These are phyloP conservation scores for Pheucticus melanocephalus DNA, from an alignment of 2,113 vertebrate genomes.

Conservation along the genomic window DNA sequence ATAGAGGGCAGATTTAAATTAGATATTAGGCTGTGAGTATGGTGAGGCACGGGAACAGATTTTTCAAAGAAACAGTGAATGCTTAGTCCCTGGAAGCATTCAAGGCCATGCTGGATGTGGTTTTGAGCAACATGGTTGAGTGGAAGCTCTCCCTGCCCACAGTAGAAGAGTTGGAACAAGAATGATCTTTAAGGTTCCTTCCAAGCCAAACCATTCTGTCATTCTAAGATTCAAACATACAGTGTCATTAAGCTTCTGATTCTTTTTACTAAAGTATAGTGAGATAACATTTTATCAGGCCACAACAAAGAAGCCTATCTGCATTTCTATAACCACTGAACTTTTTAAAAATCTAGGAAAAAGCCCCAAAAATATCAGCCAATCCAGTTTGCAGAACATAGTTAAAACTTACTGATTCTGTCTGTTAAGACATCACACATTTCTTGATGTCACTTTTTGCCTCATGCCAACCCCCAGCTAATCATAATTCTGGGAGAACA, in stretches of 20 bases:
- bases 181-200: background rate
- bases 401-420: background rate
- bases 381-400: background rate
- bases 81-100: background rate
- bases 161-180: background rate
- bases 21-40: background rate
- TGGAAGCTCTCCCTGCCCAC: background rate
- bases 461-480: background rate
- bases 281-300: background rate
- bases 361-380: background rate
- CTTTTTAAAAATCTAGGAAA: background rate
- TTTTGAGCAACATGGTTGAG: background rate
- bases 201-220: background rate
- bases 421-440: background rate
- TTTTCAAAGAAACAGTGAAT: background rate
- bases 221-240: background rate
- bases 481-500: background rate
- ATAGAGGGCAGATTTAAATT: background rate
- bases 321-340: background rate
- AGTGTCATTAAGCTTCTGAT: background rate
- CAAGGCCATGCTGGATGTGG: background rate
- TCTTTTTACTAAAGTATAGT: background rate
- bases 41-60: background rate
- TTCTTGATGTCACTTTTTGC: background rate
- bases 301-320: background rate